Conservation (phyloP, 2,113 vertebrate genomes). For the Gracilinanus agilis region DNA sequence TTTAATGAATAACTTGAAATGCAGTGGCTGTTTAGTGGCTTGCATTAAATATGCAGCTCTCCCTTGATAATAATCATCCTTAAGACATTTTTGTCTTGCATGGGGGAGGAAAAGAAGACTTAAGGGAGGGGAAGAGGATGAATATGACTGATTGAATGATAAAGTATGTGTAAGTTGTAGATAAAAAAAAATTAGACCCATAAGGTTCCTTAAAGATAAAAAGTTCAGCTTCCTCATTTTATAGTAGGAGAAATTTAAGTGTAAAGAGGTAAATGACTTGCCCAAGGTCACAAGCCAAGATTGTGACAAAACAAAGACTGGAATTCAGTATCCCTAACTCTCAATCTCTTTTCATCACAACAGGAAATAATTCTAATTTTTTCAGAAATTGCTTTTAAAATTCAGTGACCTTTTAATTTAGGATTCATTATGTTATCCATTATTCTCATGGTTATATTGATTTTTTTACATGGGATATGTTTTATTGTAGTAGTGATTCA, state of each 20-base stretch:
- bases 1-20: constrained; percentile 57
- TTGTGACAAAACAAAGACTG: neutral
- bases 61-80: constrained; percentile 40
- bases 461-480: constrained; percentile 26
- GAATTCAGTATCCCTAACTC: neutral
- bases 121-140: neutral
- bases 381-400: neutral
- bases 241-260: constrained; percentile 26
- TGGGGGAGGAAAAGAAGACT: constrained; percentile 21
- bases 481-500: neutral
- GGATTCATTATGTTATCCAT: constrained; percentile 1
- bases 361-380: neutral
- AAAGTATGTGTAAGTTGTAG: neutral
- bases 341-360: neutral
- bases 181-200: neutral
- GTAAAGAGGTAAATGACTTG: constrained; percentile 8
- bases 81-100: constrained; percentile 29
- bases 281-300: constrained; percentile 24
- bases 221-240: constrained; percentile 56
- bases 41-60: constrained; percentile 41
- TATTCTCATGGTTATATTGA: neutral
- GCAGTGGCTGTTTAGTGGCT: neutral
- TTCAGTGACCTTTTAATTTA: neutral
- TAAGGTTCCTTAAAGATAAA: constrained; percentile 59
- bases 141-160: neutral